These are phyloP conservation scores for Brachionus koreanus DNA, from an alignment of 1,140 invertebrate species.

Conservation along the genomic window DNA sequence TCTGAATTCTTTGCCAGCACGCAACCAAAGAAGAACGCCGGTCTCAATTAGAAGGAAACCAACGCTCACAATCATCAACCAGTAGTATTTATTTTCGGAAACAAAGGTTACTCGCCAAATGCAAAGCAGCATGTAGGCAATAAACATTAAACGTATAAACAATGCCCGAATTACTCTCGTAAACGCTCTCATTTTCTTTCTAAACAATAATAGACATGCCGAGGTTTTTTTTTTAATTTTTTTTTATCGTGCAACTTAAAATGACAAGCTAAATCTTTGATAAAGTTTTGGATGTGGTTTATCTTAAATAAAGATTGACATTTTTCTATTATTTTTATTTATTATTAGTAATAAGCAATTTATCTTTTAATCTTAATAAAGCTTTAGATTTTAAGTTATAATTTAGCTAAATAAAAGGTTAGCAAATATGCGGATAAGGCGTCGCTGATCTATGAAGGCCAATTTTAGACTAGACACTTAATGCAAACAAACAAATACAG, in stretches of 20 bases:
- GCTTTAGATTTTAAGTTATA: background rate
- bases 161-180: slow-evolving; percentile 27
- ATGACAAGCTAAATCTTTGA: background rate
- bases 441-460: background rate
- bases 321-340: slow-evolving; percentile 3
- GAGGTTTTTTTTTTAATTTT: background rate
- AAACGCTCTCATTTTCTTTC: slow-evolving; percentile 34
- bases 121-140: slow-evolving; percentile 10
- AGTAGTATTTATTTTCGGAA: slow-evolving; percentile 34
- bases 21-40: slow-evolving; percentile 26
- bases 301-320: background rate
- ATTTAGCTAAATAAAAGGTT: background rate
- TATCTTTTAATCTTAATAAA: background rate
- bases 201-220: background rate
- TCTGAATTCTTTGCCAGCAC: slow-evolving; percentile 40
- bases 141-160: slow-evolving; percentile 38
- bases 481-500: background rate
- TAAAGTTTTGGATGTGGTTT: background rate
- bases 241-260: background rate
- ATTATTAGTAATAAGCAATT: background rate
- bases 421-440: background rate
- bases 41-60: slow-evolving; percentile 35
- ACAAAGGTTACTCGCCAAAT: slow-evolving; percentile 37
- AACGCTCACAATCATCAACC: slow-evolving; percentile 30
- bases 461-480: background rate